A percentile compares a stretch with the other conserved stretches of the same genome.
Evolutionary conservation across 2,888 invertebrate genomes (phyloP).

Genomic region (Nomada fabriciana): DNA sequence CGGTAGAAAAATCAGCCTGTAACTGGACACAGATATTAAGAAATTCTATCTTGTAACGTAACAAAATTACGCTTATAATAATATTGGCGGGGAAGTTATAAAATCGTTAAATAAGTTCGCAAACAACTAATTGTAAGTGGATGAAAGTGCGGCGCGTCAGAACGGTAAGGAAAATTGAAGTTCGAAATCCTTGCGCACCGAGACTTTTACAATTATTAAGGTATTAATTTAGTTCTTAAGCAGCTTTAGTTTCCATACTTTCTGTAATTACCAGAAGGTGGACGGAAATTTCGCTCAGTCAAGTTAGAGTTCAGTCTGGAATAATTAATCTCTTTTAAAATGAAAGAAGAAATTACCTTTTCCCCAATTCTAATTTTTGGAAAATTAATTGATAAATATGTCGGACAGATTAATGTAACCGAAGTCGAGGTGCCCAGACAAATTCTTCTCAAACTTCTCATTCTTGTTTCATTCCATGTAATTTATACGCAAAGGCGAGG

Average conservation of each 20-base stretch:
- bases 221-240: constrained; percentile 66
- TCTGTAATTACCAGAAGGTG: constrained; percentile 27
- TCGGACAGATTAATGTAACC: no score
- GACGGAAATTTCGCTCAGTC: constrained; percentile 7
- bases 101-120: constrained; percentile 59
- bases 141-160: constrained; percentile 49
- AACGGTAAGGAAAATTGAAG: constrained; percentile 34
- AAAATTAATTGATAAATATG: no score
- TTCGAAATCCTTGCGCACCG: constrained; percentile 25
- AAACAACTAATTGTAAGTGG: constrained; percentile 49
- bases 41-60: no score
- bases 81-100: constrained; percentile 57
- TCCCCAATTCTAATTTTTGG: no score
- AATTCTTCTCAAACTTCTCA: no score
- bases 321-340: constrained; percentile 2
- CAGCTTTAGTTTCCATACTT: constrained; percentile 34
- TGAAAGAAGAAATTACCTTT: no score
- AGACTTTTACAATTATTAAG: constrained; percentile 59
- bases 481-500: no score
- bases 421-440: no score
- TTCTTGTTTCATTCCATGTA: no score
- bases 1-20: neutral
- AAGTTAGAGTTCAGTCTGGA: neutral
- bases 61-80: constrained; percentile 11
- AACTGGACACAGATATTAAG: no score